Percentiles rank a stretch among this genome's conserved stretches.
Conservation (phyloP, 2,797 vertebrate species). For the Erpetoichthys calabaricus region DNA sequence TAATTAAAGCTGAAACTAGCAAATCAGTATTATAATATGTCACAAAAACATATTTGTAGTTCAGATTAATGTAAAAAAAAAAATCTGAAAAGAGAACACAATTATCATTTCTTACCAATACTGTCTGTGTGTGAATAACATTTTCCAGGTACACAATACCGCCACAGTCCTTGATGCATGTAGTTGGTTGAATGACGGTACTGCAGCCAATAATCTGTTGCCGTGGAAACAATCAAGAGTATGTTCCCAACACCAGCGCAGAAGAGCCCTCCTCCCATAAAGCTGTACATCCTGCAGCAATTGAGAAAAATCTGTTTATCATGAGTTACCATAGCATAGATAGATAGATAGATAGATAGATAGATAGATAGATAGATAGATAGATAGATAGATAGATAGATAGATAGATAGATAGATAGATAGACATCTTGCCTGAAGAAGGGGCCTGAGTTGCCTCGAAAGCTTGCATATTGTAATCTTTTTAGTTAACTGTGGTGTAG, state of each 20-base stretch:
- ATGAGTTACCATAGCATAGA: too few species aligned
- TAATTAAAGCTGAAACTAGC: too few species aligned
- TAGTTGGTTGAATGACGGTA: conserved; percentile 49
- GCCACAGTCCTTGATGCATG: conserved; percentile 53
- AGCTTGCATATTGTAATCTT: too few species aligned
- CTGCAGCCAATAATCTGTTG: conserved; percentile 62
- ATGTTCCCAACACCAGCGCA: conserved; percentile 56
- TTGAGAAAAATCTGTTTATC: neutral
- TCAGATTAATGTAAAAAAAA: neutral
- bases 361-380: too few species aligned
- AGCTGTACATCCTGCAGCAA: conserved; percentile 55
- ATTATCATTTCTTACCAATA: conserved; percentile 31
- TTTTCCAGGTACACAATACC: conserved; percentile 47
- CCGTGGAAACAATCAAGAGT: conserved; percentile 63
- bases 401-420: too few species aligned
- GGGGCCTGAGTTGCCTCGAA: too few species aligned
- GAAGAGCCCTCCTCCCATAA: conserved; percentile 57
- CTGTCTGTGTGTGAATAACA: conserved; percentile 55
- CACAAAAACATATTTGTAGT: neutral
- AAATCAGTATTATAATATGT: too few species aligned
- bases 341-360: too few species aligned
- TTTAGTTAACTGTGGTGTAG: too few species aligned
- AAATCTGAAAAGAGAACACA: neutral
- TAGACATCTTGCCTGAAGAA: too few species aligned
- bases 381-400: too few species aligned